These are phyloP conservation scores for Homarus americanus DNA, from an alignment of 1,140 invertebrate species.

Conservation along the genomic window DNA sequence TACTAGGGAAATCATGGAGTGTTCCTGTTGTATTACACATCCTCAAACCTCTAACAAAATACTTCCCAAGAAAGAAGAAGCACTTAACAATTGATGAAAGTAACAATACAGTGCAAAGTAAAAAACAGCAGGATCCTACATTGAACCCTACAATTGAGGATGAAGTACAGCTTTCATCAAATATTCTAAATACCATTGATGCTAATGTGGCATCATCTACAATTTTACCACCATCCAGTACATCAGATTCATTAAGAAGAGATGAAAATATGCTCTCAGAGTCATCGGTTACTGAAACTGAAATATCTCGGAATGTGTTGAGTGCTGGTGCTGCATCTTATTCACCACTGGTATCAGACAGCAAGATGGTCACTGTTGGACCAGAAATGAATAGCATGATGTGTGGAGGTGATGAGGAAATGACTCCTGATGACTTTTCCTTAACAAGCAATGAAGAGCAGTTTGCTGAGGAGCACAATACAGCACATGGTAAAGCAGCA, in stretches of 20 bases:
- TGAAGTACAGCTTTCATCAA: not conserved
- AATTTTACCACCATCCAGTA: not conserved
- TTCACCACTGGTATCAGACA: not conserved
- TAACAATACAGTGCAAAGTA: not conserved
- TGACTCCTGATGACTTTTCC: not conserved
- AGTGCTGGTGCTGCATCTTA: not conserved
- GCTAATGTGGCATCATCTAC: not conserved
- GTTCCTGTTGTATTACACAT: conserved; percentile 28
- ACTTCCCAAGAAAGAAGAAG: not conserved
- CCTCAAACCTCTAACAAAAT: conserved; percentile 2
- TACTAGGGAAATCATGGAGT: conserved; percentile 14
- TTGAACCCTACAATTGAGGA: not conserved
- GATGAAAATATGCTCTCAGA: not conserved
- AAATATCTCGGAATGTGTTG: not conserved
- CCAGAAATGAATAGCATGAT: not conserved
- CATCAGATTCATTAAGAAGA: not conserved
- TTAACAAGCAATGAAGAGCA: not conserved
- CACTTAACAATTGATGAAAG: not conserved
- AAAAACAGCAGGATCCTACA: not conserved
- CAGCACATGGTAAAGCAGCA: not conserved
- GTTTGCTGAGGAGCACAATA: not conserved
- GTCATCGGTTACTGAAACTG: not conserved
- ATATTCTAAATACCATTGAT: not conserved
- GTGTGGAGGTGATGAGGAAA: not conserved
- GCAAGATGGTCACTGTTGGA: not conserved